A percentile compares a stretch with the other conserved stretches of the same genome.
phyloP scores from a whole-genome alignment of 2,888 invertebrate genomes.

The Herminia tarsipennalis region DNA sequence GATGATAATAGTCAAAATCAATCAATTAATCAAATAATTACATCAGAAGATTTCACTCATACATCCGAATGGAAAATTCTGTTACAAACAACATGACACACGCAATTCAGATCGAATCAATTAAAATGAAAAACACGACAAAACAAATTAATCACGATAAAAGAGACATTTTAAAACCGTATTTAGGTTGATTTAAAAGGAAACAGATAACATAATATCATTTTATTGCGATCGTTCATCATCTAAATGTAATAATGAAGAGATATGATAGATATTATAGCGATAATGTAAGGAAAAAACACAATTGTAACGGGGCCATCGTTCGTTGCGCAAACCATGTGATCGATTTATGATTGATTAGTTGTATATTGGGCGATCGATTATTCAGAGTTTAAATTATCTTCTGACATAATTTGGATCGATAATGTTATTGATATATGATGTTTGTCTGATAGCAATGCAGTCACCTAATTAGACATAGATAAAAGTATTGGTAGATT shows the following conservation, averaged over 20 bases:
- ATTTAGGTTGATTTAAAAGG: conserved; percentile 59
- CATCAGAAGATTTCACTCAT: conserved; percentile 9
- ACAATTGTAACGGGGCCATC: conserved; percentile 58
- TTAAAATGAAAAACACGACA: conserved; percentile 39
- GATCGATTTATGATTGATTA: conserved; percentile 75
- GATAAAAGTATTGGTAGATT: conserved; percentile 6
- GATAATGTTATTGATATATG: conserved; percentile 51
- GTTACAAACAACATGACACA: conserved; percentile 32
- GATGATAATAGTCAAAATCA: conserved; percentile 3
- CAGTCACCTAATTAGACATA: conserved; percentile 36
- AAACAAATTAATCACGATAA: conserved; percentile 53
- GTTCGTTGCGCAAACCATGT: conserved; percentile 65
- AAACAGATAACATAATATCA: conserved; percentile 47
- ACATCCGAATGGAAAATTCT: conserved; percentile 31
- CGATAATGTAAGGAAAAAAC: conserved; percentile 54
- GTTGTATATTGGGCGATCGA: conserved; percentile 59
- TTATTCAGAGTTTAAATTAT: conserved; percentile 70
- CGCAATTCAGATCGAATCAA: conserved; percentile 24
- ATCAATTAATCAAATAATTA: conserved; percentile 22
- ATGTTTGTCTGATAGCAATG: conserved; percentile 25
- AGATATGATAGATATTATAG: conserved; percentile 51
- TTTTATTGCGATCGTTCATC: conserved; percentile 57
- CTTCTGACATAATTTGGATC: conserved; percentile 68
- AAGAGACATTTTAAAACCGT: conserved; percentile 48
- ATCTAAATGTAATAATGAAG: conserved; percentile 48